Conservation (phyloP, 2,113 vertebrate genomes). For the Petrocephalus microphthalmus region DNA sequence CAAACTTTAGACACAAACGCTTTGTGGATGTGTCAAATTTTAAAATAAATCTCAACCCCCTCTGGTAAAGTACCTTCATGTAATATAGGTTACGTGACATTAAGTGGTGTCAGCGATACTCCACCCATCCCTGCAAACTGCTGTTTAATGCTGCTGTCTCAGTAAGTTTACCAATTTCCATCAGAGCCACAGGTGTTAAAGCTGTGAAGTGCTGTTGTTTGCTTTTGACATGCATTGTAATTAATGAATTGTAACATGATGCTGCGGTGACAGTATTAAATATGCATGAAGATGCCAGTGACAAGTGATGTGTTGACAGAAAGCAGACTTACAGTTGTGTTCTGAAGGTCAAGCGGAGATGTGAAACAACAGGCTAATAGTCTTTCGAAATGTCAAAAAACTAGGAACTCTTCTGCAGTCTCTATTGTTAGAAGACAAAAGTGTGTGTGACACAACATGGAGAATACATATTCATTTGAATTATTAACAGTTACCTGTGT, state of each 20-base stretch:
- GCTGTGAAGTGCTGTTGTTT: not conserved
- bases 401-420: not conserved
- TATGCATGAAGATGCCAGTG: not conserved
- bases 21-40: not conserved
- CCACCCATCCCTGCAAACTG: not conserved
- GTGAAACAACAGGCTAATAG: not conserved
- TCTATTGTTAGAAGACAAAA: slow-evolving; percentile 21
- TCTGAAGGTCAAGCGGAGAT: not conserved
- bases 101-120: not conserved
- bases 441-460: not conserved
- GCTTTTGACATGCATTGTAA: not conserved
- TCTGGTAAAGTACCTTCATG: not conserved
- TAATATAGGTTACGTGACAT: not conserved
- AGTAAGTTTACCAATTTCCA: not conserved
- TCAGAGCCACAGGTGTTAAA: not conserved
- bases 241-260: not conserved
- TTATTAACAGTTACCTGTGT: slow-evolving; percentile 3
- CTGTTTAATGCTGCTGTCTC: not conserved
- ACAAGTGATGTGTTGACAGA: not conserved
- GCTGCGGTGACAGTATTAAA: not conserved
- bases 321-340: not conserved
- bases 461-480: not conserved
- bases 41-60: not conserved
- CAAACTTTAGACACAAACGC: slow-evolving; percentile 39
- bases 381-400: not conserved